Evolutionary conservation across 92 coral and sea anemone species (phyloP), one percentile per base, ranked within the genome.

Genomic region (Heliopora coerulea): DNA sequence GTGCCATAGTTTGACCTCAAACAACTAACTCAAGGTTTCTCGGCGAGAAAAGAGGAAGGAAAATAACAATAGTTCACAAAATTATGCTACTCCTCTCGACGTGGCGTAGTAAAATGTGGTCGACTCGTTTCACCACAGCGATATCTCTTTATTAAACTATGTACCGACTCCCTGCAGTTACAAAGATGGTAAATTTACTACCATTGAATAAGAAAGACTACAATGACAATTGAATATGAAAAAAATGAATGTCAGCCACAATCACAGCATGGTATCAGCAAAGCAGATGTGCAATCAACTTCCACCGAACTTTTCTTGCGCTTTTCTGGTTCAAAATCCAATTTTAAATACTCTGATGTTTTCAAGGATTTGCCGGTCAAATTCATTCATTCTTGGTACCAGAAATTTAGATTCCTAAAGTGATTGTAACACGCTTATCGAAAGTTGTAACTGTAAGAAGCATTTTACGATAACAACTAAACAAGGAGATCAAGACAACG

Each of bases 211-310:
- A 58, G 62, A 30, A 28, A 26, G 77, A 39, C 32, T 14, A 70
- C 62, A 70, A 70, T 70, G 49, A 54, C 77, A 33, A 52, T 67
- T 70, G 77, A 52, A 70, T 70, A 54, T 52, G 61, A 49, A 39
- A 42, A 49, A 50, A 70, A 70, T 23, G 77, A 52, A 70, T 44
- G 9, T 67, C 58, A 67, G n/a, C 27, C 54, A 44, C 37, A 3
- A 24, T 70, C 63, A 28, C 77, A 70, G 64, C 77, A 20, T 52
- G 77, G 13, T 32, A 25, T 70, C 77, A 32, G 29, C 24, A 30
- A 52, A 52, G 29, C 27, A 70, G 27, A 12, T 20, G 77, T 31
- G 54, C 74, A 17, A 44, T 18, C 25, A 34, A 24, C 2, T 12
- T 27, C 28, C 49, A 49, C 40, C 29, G 29, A 8, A 25, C 34